phyloP scores from a whole-genome alignment of 2,113 vertebrate species.

The Percina caprodes region DNA sequence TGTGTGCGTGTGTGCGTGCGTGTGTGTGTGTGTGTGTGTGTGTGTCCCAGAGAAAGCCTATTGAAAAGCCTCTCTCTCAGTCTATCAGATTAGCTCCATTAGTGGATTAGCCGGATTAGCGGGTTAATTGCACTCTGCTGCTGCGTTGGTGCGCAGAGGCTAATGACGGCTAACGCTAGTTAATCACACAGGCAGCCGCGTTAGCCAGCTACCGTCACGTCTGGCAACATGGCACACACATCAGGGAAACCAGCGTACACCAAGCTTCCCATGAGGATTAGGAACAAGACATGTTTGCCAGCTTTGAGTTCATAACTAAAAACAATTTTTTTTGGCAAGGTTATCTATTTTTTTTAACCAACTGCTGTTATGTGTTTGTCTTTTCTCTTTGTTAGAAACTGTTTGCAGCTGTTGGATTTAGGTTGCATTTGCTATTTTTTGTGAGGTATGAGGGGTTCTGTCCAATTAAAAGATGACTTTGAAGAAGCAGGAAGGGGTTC shows the following conservation, averaged over 20 bases:
- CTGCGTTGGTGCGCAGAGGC: constrained; percentile 75
- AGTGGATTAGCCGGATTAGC: constrained; percentile 83
- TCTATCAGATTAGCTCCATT: constrained; percentile 83
- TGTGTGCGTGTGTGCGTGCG: constrained; percentile 39
- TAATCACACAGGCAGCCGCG: constrained; percentile 80
- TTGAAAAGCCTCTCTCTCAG: constrained; percentile 71
- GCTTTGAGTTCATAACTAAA: constrained; percentile 29
- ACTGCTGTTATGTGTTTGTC: constrained; percentile 15
- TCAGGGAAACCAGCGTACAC: constrained; percentile 62
- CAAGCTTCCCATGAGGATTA: constrained; percentile 82
- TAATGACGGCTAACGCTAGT: constrained; percentile 79
- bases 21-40: constrained; percentile 48
- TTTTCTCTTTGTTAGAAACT: constrained; percentile 9
- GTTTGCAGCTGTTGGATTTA: not conserved
- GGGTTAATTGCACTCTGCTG: constrained; percentile 82
- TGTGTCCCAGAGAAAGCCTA: constrained; percentile 60
- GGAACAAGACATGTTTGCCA: constrained; percentile 55
- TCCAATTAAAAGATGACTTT: not conserved
- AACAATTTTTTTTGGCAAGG: constrained; percentile 5
- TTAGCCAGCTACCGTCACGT: constrained; percentile 70
- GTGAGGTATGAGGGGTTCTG: not conserved
- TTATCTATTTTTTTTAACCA: constrained; percentile 15
- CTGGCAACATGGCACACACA: constrained; percentile 81
- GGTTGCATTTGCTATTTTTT: not conserved
- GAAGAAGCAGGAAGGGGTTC: not conserved